Percentiles rank a stretch among this genome's conserved stretches.
Evolutionary conservation across 2,888 invertebrate species (phyloP).

Genomic region (Tetragonula carbonaria): DNA sequence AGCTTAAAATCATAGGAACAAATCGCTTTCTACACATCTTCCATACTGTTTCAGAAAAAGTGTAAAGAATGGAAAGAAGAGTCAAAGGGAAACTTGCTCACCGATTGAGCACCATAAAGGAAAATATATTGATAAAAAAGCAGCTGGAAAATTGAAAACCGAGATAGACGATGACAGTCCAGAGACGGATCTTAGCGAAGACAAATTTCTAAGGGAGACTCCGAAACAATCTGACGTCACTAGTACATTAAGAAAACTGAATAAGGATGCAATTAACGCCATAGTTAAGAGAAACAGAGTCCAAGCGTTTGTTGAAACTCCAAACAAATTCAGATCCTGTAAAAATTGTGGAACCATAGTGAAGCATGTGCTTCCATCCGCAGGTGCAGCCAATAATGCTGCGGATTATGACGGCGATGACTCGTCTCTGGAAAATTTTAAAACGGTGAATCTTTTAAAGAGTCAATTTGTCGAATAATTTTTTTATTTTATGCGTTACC

Average conservation of each 20-base stretch:
- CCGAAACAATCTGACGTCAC: conserved; percentile 38
- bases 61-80: not conserved
- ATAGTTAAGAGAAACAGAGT: conserved; percentile 32
- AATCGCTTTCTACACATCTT: not conserved
- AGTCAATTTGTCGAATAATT: not conserved
- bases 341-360: conserved; percentile 16
- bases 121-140: not conserved
- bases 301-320: not conserved
- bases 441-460: not conserved
- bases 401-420: not conserved
- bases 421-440: conserved; percentile 24
- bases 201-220: conserved; percentile 13
- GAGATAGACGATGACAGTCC: not conserved
- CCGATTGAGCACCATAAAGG: not conserved
- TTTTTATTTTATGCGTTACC: not conserved
- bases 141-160: no score
- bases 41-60: conserved; percentile 3
- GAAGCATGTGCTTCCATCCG: not conserved
- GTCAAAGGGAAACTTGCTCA: not conserved
- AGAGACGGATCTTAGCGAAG: conserved; percentile 23
- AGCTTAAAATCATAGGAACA: not conserved
- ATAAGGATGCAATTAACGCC: conserved; percentile 57
- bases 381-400: not conserved
- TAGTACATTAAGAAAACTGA: conserved; percentile 48
- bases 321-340: conserved; percentile 1